Percentiles rank a stretch among this genome's conserved stretches.
phyloP scores from a whole-genome alignment of 2,113 vertebrate species.

The Mohoua ochrocephala region DNA sequence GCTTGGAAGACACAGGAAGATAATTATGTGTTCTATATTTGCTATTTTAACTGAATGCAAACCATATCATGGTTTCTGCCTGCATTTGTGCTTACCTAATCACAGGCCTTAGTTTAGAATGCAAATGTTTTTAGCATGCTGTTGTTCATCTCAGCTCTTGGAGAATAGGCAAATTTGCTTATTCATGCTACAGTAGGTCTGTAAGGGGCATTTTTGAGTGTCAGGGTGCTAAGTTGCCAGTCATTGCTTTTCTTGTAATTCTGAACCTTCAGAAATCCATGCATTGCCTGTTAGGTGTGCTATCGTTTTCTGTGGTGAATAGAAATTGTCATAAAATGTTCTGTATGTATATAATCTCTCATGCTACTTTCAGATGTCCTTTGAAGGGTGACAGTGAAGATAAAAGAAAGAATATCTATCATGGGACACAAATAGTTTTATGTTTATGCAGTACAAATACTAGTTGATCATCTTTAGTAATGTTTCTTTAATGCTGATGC shows the following conservation, averaged over 20 bases:
- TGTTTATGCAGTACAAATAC: neutral
- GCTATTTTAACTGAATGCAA: neutral
- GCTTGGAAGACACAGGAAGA: neutral
- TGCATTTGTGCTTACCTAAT: neutral
- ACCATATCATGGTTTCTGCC: neutral
- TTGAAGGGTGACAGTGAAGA: neutral
- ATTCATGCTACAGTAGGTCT: constrained; percentile 57
- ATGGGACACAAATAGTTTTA: neutral
- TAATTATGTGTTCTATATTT: neutral
- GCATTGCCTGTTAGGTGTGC: neutral
- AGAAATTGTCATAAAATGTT: neutral
- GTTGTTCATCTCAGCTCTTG: neutral
- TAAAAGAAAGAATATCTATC: neutral
- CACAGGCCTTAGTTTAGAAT: neutral
- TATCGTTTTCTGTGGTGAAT: neutral
- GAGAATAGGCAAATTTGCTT: constrained; percentile 57
- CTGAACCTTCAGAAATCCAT: neutral
- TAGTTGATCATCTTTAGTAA: neutral
- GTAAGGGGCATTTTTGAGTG: neutral
- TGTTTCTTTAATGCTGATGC: neutral
- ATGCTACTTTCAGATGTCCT: neutral
- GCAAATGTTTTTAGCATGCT: neutral
- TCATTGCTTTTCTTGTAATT: neutral
- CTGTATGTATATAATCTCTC: neutral
- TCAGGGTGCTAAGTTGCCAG: neutral